Base-by-base conservation (phyloP, 2,888 invertebrate genomes). In the Caenorhabditis sinica region DNA sequence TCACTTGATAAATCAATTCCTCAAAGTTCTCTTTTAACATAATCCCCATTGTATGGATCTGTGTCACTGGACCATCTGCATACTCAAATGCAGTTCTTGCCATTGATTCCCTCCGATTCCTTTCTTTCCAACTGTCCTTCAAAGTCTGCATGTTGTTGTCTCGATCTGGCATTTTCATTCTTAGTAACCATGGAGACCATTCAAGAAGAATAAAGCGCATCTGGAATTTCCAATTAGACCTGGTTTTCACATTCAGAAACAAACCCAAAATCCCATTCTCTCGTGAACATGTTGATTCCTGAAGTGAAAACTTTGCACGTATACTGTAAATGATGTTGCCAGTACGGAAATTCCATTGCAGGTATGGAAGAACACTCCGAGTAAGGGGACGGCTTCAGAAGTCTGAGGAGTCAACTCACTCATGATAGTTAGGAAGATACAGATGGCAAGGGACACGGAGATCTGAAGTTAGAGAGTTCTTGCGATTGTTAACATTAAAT, bases 241-340 rank as follows among this genome's bases (percentile, higher is more conserved):
- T 28, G 2, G 23, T 20, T 3, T 43, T n/a, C 2, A 17, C 0
- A 43, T 43, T 43, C 3, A 6, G 2, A 43, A 43, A 53, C 86
- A 73, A 28, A 91, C 90, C 91, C 91, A 91, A 77, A 91, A 90
- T 30, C 88, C 89, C 91, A 91, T 91, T 61, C 90, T 51, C 28
- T 87, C 82, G 17, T 85, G 85, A 36, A 85, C 87, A 25, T 88
- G 86, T 51, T 90, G 88, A 84, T 86, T 88, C 20, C 90, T 61
- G 58, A 91, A 91, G 74, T 91, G 91, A 56, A 90, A 89, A 60
- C 87, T 86, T 61, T 91, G 90, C 11, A 91, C 90, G 58, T 91
- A 91, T 30, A 91, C 91, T 0, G 91, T 91, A 81, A 91, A 90
- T 11, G 86, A 85, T 0, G 91, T 91, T 3, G 91, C 90, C 0